Evolutionary conservation across 2,797 vertebrate species (phyloP).

Genomic region (Lacerta agilis): DNA sequence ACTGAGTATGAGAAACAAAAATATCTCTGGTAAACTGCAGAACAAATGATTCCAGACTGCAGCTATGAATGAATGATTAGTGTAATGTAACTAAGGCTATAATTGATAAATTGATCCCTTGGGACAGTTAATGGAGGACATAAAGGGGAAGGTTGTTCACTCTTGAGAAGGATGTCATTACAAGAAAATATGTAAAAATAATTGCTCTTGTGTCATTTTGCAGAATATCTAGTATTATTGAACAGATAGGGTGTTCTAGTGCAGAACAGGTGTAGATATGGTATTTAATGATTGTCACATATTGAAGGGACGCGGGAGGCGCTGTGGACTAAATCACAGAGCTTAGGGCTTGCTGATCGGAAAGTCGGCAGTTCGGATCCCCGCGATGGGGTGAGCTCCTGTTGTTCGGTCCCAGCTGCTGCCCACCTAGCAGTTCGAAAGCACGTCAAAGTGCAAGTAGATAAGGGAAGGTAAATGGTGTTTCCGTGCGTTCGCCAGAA

Average conservation of each 20-base stretch:
- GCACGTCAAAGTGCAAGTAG: too few relatives aligned
- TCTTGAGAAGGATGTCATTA: neutral
- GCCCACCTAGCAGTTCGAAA: too few relatives aligned
- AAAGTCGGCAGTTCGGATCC: too few relatives aligned
- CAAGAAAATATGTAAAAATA: slow-evolving; percentile 12
- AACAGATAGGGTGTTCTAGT: neutral
- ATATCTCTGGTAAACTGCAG: neutral
- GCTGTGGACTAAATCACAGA: too few relatives aligned
- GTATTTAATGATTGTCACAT: neutral
- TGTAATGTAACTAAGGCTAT: neutral
- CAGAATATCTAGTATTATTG: neutral
- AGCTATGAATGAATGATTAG: slow-evolving; percentile 5
- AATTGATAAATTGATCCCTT: slow-evolving; percentile 4
- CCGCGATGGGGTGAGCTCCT: too few relatives aligned
- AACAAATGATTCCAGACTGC: slow-evolving; percentile 3
- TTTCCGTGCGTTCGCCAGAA: too few relatives aligned
- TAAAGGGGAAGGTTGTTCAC: slow-evolving; percentile 7
- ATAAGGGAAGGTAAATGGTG: too few relatives aligned
- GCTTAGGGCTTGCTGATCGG: too few relatives aligned
- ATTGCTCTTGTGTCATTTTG: neutral
- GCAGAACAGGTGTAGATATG: neutral
- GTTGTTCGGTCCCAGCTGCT: too few relatives aligned
- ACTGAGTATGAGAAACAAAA: neutral
- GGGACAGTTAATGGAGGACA: slow-evolving; percentile 13
- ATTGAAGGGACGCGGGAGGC: neutral